Evolutionary conservation across 1,140 invertebrate genomes (phyloP).

Genomic region (Catajapyx aquilonaris): DNA sequence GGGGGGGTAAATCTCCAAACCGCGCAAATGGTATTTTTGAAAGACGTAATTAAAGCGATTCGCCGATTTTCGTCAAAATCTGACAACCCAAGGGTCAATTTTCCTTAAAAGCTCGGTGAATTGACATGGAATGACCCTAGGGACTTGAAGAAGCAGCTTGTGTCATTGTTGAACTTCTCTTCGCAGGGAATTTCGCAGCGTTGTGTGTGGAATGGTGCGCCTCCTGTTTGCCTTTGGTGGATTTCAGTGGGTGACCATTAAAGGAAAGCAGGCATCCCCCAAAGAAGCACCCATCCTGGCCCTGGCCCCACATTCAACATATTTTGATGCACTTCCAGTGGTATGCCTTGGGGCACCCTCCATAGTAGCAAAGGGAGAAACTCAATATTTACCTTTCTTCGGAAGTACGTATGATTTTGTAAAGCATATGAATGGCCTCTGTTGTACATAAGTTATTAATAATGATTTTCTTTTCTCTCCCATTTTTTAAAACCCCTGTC

Average conservation of each 20-base stretch:
- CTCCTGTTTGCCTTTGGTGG: slow-evolving; percentile 55
- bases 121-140: too few relatives aligned
- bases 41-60: too few relatives aligned
- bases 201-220: slow-evolving; percentile 42
- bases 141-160: too few relatives aligned
- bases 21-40: too few relatives aligned
- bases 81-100: too few relatives aligned
- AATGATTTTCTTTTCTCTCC: slow-evolving; percentile 16
- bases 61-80: too few relatives aligned
- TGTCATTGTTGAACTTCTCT: too few relatives aligned
- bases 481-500: too few relatives aligned
- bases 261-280: slow-evolving; percentile 36
- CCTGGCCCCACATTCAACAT: slow-evolving; percentile 77
- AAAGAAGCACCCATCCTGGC: slow-evolving; percentile 63
- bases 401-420: slow-evolving; percentile 76
- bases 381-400: slow-evolving; percentile 54
- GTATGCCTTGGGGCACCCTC: slow-evolving; percentile 59
- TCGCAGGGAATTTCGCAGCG: slow-evolving; percentile 29
- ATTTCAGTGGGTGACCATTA: slow-evolving; percentile 49
- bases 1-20: too few relatives aligned
- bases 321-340: slow-evolving; percentile 68
- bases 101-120: too few relatives aligned
- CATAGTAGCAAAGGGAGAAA: slow-evolving; percentile 69
- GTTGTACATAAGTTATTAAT: not conserved
- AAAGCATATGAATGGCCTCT: not conserved